These are phyloP conservation scores for Decapterus maruadsi DNA, from an alignment of 2,797 vertebrate genomes.

Conservation along the genomic window DNA sequence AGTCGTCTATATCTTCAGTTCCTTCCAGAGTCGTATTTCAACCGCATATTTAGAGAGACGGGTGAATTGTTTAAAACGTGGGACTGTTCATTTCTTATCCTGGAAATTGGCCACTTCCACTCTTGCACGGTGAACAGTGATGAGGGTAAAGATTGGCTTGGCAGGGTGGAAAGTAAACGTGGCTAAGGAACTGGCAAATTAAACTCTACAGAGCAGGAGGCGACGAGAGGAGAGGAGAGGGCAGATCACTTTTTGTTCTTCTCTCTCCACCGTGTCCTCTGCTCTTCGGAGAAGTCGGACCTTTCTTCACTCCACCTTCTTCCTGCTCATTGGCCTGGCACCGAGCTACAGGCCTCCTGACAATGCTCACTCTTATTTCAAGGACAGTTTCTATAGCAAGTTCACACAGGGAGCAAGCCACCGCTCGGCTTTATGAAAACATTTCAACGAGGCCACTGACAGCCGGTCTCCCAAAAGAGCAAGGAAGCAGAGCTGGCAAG, in stretches of 20 bases:
- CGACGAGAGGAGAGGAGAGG: slow-evolving; percentile 4
- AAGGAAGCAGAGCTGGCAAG: slow-evolving; percentile 67
- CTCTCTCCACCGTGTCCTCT: slow-evolving; percentile 39
- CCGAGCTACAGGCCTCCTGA: slow-evolving; percentile 62
- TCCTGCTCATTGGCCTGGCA: slow-evolving; percentile 53
- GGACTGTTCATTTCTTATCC: slow-evolving; percentile 10
- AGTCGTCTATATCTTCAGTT: slow-evolving; percentile 31
- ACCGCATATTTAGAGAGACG: slow-evolving; percentile 30
- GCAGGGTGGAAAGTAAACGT: slow-evolving; percentile 41
- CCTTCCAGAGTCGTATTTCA: slow-evolving; percentile 25
- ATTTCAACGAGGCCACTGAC: slow-evolving; percentile 79
- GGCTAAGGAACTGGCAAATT: slow-evolving; percentile 20
- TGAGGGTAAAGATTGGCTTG: slow-evolving; percentile 39
- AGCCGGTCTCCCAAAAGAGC: slow-evolving; percentile 76
- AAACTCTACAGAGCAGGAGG: slow-evolving; percentile 18
- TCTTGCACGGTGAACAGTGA: slow-evolving; percentile 40
- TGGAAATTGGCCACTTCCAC: slow-evolving; percentile 56
- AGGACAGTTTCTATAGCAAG: slow-evolving; percentile 62
- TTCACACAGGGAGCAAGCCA: slow-evolving; percentile 51
- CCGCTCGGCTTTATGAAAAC: slow-evolving; percentile 71
- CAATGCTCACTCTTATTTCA: slow-evolving; percentile 70
- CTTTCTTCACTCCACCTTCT: slow-evolving; percentile 57
- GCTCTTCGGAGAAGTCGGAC: slow-evolving; percentile 41
- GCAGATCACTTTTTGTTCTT: slow-evolving; percentile 21
- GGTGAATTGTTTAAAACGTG: slow-evolving; percentile 30